Evolutionary conservation across 2,113 vertebrate genomes (phyloP), one percentile per base, ranked within the genome.

Genomic region (Pachyramphus minor): DNA sequence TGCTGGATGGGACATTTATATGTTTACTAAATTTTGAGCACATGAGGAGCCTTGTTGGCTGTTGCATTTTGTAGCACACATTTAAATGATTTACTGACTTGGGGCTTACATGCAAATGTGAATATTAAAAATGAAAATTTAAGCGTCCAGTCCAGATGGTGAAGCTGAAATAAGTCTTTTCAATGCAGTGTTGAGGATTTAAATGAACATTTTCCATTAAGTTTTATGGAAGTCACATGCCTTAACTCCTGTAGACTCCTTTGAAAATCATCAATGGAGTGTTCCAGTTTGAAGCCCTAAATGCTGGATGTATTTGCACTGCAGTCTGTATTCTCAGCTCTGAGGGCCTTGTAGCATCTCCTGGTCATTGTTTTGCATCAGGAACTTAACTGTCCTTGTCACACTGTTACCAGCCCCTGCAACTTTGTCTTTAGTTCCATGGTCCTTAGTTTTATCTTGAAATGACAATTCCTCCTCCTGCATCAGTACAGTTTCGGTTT

Each of bases 51-150:
- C 41, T 89, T 60, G 27, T 19, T 95, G 93, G 68, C 74, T 90
- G 56, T 8, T 95, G 47, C 14, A 9, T 71, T 56, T 77, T 74
- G 47, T 92, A 88, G 44, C 28, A 30, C 39, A 35, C 2, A 1
- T 67, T 88, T 94, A 84, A 94, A 84, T 71, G 79, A 92, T 90
- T 93, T 88, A 47, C 82, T 77, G 79, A 60, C 76, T 44, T 39
- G 28, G 19, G 50, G 78, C 52, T 50, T 72, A 18, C 35, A 21
- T 47, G 72, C 79, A 80, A 83, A 88, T 95, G 75, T 74, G 87
- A 74, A 31, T 77, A 93, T 86, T 81, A 71, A 91, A 94, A 91
- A 84, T 35, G 35, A 76, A 87, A 91, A 91, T 69, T 35, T 18
- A 71, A 47, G 55, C 60, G 78, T 71, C 44, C 31, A 47, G 14